phyloP scores from a whole-genome alignment of 2,113 vertebrate genomes.

The Scatophagus argus region DNA sequence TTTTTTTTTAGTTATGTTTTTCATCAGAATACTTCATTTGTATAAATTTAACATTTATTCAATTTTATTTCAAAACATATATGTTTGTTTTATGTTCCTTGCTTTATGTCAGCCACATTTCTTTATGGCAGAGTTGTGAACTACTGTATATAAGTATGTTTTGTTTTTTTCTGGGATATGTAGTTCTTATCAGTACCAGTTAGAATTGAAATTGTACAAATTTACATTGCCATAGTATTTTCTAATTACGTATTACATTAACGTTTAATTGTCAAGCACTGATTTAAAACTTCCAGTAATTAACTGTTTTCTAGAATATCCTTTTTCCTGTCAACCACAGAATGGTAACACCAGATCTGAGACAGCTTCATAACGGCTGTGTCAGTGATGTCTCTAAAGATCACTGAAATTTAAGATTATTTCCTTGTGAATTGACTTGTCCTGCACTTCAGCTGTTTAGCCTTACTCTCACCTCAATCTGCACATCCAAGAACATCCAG shows the following conservation, averaged over 20 bases:
- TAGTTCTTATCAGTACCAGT: not conserved
- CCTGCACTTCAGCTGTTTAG: not conserved
- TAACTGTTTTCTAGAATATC: not conserved
- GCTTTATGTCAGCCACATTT: not conserved
- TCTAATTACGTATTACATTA: not conserved
- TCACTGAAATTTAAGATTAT: not conserved
- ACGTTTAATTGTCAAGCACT: not conserved
- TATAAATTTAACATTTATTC: not conserved
- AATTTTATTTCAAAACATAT: not conserved
- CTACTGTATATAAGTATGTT: not conserved
- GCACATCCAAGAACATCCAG: not conserved
- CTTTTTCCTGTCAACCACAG: not conserved
- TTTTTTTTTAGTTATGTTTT: too few species aligned
- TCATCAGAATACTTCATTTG: not conserved
- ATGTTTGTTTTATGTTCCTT: not conserved
- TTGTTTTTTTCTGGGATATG: not conserved
- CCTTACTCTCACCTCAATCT: not conserved
- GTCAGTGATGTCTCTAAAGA: not conserved
- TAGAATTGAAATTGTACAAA: not conserved
- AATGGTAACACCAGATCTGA: not conserved
- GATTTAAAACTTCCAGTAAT: not conserved
- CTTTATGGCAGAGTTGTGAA: not conserved
- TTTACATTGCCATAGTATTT: not conserved
- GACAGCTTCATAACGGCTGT: not conserved
- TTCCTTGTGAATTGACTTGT: slow-evolving; percentile 1